Percentiles rank a stretch among this genome's conserved stretches.
Conservation (phyloP, 2,797 vertebrate species). For the Gobio occitaniae region DNA sequence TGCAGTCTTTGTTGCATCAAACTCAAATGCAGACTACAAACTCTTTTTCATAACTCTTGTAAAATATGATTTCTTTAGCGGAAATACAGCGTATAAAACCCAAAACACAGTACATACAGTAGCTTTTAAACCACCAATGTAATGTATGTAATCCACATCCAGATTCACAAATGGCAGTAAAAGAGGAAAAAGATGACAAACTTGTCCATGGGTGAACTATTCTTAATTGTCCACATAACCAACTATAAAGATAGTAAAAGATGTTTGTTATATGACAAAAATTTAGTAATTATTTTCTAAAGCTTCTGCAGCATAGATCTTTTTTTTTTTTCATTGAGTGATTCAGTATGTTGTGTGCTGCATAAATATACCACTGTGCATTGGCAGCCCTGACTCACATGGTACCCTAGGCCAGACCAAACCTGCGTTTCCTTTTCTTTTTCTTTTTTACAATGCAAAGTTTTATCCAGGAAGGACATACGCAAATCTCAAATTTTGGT, state of each 20-base stretch:
- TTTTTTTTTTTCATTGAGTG: neutral
- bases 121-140: neutral
- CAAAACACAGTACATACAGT: neutral
- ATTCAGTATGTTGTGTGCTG: neutral
- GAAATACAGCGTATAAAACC: neutral
- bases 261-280: neutral
- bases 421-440: neutral
- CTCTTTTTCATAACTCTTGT: neutral
- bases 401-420: neutral
- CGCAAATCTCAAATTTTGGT: neutral
- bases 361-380: constrained; percentile 5
- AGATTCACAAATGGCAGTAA: neutral
- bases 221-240: neutral
- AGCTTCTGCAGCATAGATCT: neutral
- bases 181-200: neutral
- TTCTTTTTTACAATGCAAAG: neutral
- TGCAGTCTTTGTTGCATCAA: neutral
- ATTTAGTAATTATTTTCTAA: neutral
- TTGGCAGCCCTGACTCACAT: constrained; percentile 5
- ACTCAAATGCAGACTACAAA: neutral
- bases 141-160: neutral
- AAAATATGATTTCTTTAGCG: neutral
- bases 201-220: neutral
- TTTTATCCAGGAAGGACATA: neutral
- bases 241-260: neutral